These are phyloP conservation scores for Camptogramma bilineatum DNA, from an alignment of 2,888 invertebrate species.

Conservation along the genomic window DNA sequence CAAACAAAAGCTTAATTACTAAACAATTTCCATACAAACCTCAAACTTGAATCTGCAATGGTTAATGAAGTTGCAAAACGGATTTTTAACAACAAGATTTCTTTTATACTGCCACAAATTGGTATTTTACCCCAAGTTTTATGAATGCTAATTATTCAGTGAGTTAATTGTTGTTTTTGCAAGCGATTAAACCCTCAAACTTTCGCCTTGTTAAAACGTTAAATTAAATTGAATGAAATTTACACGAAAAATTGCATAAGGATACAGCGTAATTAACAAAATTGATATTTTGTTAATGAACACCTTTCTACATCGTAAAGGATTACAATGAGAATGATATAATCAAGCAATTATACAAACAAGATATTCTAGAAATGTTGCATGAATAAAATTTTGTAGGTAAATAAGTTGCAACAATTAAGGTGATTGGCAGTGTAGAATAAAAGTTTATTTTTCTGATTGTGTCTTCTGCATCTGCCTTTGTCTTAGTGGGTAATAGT, in stretches of 20 bases:
- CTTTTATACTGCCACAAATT: constrained; percentile 40
- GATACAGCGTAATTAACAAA: not conserved
- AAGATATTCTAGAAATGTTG: not conserved
- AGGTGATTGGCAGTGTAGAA: too few species aligned
- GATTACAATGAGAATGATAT: not conserved
- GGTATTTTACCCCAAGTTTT: constrained; percentile 31
- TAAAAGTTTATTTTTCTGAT: too few species aligned
- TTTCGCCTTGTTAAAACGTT: constrained; percentile 37
- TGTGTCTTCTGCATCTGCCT: too few species aligned
- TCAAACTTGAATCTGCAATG: constrained; percentile 18
- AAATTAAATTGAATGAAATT: constrained; percentile 25
- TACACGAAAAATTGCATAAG: constrained; percentile 10
- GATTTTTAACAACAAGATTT: constrained; percentile 25
- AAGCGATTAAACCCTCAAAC: constrained; percentile 24
- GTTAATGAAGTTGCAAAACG: constrained; percentile 24
- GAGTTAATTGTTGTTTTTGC: constrained; percentile 30
- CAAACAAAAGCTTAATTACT: not conserved
- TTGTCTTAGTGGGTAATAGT: too few species aligned
- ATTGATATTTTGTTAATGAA: not conserved
- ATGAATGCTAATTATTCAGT: constrained; percentile 37
- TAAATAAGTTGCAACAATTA: too few species aligned
- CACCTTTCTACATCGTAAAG: not conserved
- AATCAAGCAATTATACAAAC: not conserved
- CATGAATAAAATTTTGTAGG: too few species aligned
- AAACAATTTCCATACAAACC: not conserved